Evolutionary conservation across 2,888 invertebrate genomes (phyloP).

Genomic region (Esperia sulphurella): DNA sequence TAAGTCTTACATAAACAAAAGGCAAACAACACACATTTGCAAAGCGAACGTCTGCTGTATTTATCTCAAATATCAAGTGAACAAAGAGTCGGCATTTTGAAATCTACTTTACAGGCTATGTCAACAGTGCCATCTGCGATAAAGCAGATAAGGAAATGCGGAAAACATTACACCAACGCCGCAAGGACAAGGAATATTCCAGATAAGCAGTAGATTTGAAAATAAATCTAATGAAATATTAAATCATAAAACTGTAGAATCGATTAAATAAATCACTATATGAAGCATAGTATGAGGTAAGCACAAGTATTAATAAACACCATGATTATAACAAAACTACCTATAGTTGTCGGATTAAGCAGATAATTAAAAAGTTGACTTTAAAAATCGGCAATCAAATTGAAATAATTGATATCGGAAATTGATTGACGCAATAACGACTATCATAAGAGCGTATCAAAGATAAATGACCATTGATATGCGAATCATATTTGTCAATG

Average conservation of each 20-base stretch:
- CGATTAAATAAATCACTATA: too few relatives aligned
- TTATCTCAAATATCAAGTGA: too few relatives aligned
- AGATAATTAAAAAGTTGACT: neutral
- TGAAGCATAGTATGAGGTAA: neutral
- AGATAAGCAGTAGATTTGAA: neutral
- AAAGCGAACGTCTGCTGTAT: too few relatives aligned
- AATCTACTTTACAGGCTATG: neutral
- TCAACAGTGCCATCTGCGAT: neutral
- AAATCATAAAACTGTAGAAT: neutral
- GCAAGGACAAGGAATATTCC: neutral
- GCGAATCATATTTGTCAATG: conserved; percentile 42
- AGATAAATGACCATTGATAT: conserved; percentile 22
- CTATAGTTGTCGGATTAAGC: neutral
- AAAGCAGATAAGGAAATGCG: neutral
- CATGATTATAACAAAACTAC: neutral
- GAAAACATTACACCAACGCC: neutral
- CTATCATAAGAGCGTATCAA: conserved; percentile 32
- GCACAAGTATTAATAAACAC: neutral
- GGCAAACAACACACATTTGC: too few relatives aligned
- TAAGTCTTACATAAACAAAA: too few relatives aligned
- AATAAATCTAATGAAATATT: neutral
- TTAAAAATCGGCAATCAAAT: neutral
- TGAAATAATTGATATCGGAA: neutral
- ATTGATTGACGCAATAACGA: conserved; percentile 6
- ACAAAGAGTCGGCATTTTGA: neutral